A percentile compares a stretch with the other conserved stretches of the same genome.
Conservation (phyloP, 2,888 invertebrate genomes). For the Acleris cristana region DNA sequence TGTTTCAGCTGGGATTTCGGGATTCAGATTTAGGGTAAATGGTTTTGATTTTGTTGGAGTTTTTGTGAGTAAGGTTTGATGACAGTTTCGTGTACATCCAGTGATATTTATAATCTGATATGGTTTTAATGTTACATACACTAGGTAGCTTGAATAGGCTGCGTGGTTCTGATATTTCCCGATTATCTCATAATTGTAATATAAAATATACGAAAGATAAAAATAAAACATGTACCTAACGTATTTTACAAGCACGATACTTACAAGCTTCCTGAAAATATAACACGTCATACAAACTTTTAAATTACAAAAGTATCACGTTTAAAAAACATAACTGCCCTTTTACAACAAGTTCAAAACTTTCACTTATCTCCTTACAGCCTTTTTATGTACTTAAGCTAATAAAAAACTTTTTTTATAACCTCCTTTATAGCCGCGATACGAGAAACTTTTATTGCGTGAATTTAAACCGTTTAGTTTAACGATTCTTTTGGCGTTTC, state of each 20-base stretch:
- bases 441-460: constrained; percentile 18
- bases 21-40: neutral
- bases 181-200: too few species aligned
- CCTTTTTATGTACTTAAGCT: constrained; percentile 21
- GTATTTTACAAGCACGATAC: too few species aligned
- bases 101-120: too few species aligned
- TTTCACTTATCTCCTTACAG: constrained; percentile 24
- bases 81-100: too few species aligned
- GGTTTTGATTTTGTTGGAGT: neutral
- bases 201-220: too few species aligned
- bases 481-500: constrained; percentile 29
- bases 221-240: too few species aligned
- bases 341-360: constrained; percentile 11
- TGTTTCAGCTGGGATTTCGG: constrained; percentile 23
- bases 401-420: constrained; percentile 34
- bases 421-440: constrained; percentile 11
- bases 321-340: constrained; percentile 8
- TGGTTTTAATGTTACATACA: too few species aligned
- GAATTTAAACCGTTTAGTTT: constrained; percentile 11
- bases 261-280: too few species aligned
- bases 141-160: too few species aligned
- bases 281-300: neutral
- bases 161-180: too few species aligned
- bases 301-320: neutral
- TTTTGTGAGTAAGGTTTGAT: too few species aligned